Base-by-base conservation (phyloP, 2,888 invertebrate species). In the Mesorhabditis spiculigera region DNA sequence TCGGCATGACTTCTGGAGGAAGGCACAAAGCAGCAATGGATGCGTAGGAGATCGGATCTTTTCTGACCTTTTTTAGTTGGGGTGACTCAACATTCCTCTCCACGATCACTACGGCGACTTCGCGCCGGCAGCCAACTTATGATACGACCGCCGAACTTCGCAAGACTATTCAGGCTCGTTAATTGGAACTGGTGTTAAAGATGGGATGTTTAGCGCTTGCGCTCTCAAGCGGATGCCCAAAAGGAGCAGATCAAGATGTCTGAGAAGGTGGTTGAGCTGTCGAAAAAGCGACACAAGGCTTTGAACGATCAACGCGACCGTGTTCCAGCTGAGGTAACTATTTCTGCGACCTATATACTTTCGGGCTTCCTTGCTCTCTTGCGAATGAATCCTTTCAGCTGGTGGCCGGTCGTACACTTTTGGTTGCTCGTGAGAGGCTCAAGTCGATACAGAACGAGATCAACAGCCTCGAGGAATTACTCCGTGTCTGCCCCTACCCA, bases 341-440 rank as follows among this genome's bases (percentile, higher is more conserved):
- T n/a, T 10, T 28, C 63, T 10, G 13, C 8, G 3, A 3, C 8
- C 3, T 10, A 28, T 65, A 13, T n/a, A n/a, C n/a, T n/a, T n/a
- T n/a, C n/a, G n/a, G 13, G 16, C 4, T 65, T 65, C 4, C 16
- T 3, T 4, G 66, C 8, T 4, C 16, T 28, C 28, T 16, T 13
- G 44, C 10, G 43, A 43, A 28, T 16, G n/a, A 8, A 58, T 63
- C 8, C 28, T 65, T 67, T 43, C 45, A 75, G 72, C 45, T 76
- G 10, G 69, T 71, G 43, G 75, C 76, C 8, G 76, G 75, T 42
- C 71, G 76, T 6, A 74, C 73, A 3, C 67, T 78, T 8, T 71
- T 78, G 43, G 66, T 78, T 10, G 73, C 73, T 67, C 74, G 73
- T 3, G 74, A 77, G 50, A 73, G 78, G 5, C 69, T 77, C 58